Evolutionary conservation across 2,797 vertebrate species (phyloP).

Genomic region (Champsocephalus gunnari): DNA sequence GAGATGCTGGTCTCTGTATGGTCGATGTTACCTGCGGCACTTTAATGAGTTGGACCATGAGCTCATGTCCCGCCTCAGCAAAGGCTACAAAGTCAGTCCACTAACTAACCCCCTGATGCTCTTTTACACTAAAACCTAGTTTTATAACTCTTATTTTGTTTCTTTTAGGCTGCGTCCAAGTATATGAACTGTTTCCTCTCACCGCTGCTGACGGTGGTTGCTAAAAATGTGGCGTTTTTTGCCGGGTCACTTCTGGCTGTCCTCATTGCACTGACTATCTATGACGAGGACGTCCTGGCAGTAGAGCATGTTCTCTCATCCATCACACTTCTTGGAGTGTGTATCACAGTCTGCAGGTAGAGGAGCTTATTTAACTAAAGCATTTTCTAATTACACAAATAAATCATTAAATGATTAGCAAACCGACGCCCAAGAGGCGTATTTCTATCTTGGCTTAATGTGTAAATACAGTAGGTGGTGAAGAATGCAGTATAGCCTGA

Average conservation of each 20-base stretch:
- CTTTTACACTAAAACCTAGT: not conserved
- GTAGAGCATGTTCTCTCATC: constrained; percentile 97
- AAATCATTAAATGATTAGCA: not conserved
- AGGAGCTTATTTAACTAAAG: constrained; percentile 9
- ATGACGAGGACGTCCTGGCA: constrained; percentile 95
- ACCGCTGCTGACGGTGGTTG: constrained; percentile 93
- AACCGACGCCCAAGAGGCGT: not conserved
- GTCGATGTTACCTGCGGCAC: constrained; percentile 97
- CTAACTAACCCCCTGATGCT: not conserved
- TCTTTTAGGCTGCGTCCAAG: constrained; percentile 90
- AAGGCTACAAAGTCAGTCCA: constrained; percentile 90
- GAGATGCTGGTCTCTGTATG: constrained; percentile 98
- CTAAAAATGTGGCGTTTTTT: constrained; percentile 97
- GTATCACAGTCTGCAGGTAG: constrained; percentile 95
- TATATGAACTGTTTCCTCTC: constrained; percentile 99
- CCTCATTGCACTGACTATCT: constrained; percentile 98
- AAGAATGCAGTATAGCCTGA: not conserved
- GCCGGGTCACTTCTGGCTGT: constrained; percentile 97
- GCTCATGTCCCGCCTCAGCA: constrained; percentile 96
- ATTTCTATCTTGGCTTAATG: not conserved
- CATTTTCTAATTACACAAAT: not conserved
- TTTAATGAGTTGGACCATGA: constrained; percentile 98
- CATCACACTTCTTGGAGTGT: constrained; percentile 94
- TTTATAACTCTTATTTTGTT: constrained; percentile 16
- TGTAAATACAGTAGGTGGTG: too few relatives aligned